Base-by-base conservation (phyloP, 2,797 vertebrate genomes). In the Cyprinella venusta region DNA sequence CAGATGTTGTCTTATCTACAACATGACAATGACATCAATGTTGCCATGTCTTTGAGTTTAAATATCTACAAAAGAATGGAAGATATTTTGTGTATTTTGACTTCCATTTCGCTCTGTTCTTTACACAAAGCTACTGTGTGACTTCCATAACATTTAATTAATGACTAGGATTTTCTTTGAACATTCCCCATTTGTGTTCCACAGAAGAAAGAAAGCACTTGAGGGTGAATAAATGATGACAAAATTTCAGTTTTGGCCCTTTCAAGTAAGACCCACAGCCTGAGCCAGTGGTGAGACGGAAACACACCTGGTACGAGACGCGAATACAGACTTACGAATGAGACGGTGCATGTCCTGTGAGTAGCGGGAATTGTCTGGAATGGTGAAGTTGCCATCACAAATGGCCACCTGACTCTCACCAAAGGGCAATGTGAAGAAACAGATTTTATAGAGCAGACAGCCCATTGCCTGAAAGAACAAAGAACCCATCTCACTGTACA, bases 351-450 rank as follows among this genome's bases (percentile, higher is more conserved):
- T 97, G 88, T 98, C 97, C 75, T 97, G 97, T 61, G 98, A 98
- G 93, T 99, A 98, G 86, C 98, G 95, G 0, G 98, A 99, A 86
- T 97, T 98, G 91, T 99, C 98, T 3, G 98, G 98, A 90, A 99
- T 99, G 92, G 98, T 99, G 95, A 99, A 99, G 91, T 92, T 99
- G 90, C 98, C 98, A 72, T 99, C 98, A 83, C 98, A 99, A 91
- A 99, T 99, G 78, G 98, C 98, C 93, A 99, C 98, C 92, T 99
- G 98, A 92, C 98, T 99, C 95, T 99, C 98, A 84, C 98, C 98
- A 68, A 99, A 99, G 0, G 98, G 98, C 91, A 99, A 92, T 64
- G 98, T 99, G 93, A 99, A 99, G 93, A 96, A 99, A 87, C 98
- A 98, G 91, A 99, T 92, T 93, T 99, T 99, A 95, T 99, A 99